phyloP scores from a whole-genome alignment of 2,113 vertebrate genomes.

The Vulpes ferrilata region DNA sequence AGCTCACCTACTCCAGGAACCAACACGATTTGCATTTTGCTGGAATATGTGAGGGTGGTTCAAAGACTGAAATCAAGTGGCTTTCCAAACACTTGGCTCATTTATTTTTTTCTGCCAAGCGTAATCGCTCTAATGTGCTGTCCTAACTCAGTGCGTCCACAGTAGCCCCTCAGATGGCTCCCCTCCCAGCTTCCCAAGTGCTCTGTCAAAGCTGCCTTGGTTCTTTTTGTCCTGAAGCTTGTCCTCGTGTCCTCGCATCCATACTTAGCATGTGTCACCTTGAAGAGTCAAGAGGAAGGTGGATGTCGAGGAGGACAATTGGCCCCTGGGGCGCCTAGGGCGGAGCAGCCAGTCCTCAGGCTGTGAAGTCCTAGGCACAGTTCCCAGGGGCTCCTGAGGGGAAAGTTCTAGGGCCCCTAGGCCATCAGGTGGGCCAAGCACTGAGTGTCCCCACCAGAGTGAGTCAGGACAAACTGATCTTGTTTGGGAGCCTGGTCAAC shows the following conservation, averaged over 20 bases:
- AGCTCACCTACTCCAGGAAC: background rate
- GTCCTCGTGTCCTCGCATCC: background rate
- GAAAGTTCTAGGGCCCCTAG: background rate
- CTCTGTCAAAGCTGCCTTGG: background rate
- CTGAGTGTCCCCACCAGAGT: background rate
- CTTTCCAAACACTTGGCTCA: background rate
- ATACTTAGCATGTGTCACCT: background rate
- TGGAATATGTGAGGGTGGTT: background rate
- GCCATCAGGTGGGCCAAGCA: background rate
- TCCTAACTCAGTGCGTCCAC: rapidly evolving
- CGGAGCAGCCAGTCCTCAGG: background rate
- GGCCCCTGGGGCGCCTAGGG: background rate
- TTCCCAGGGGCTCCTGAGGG: background rate
- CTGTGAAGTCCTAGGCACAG: background rate
- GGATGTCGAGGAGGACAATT: background rate
- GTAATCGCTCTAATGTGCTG: rapidly evolving
- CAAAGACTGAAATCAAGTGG: background rate
- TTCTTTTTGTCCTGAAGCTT: background rate
- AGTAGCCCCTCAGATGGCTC: background rate
- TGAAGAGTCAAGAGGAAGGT: background rate
- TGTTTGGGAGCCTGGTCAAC: background rate
- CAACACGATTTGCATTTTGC: background rate
- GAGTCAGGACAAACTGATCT: background rate
- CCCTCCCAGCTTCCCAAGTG: background rate
- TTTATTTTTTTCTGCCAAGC: background rate